These are phyloP conservation scores for Oryzias woworae DNA, from an alignment of 2,113 vertebrate genomes.

Conservation along the genomic window DNA sequence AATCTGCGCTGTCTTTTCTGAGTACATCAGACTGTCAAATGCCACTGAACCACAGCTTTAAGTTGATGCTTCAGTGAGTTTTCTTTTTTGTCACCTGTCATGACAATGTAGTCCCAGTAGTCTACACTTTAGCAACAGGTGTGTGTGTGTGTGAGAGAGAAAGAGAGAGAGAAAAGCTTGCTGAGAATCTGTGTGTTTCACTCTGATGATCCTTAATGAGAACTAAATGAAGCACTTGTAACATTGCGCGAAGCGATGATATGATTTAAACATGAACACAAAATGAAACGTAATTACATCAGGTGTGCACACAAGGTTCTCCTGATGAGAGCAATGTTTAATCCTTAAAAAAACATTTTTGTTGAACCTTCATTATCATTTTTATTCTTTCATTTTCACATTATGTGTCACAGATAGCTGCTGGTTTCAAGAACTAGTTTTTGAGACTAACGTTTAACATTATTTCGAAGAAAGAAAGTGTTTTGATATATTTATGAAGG, in stretches of 20 bases:
- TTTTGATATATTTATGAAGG: too few relatives aligned
- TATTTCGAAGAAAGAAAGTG: too few relatives aligned
- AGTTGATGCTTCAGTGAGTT: constrained; percentile 13
- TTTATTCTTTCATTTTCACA: too few relatives aligned
- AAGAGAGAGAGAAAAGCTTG: background rate
- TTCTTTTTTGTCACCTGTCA: too few relatives aligned
- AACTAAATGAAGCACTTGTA: constrained; percentile 56
- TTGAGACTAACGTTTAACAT: too few relatives aligned
- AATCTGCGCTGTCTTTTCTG: constrained; percentile 55
- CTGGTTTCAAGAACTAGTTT: too few relatives aligned
- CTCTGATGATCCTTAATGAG: constrained; percentile 54
- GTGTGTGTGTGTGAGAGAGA: constrained; percentile 7
- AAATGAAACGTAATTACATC: constrained; percentile 30
- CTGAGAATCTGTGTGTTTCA: constrained; percentile 22
- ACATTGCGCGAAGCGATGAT: constrained; percentile 25
- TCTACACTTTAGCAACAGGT: constrained; percentile 9
- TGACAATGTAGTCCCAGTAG: too few relatives aligned
- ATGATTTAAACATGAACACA: constrained; percentile 34
- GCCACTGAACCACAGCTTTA: constrained; percentile 37
- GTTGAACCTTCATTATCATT: too few relatives aligned
- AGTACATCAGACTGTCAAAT: constrained; percentile 59
- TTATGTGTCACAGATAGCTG: too few relatives aligned
- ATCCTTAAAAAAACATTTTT: too few relatives aligned
- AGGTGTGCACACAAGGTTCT: constrained; percentile 6
- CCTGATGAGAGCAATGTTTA: too few relatives aligned